Base-by-base conservation (phyloP, 2,888 invertebrate species). In the Leptinotarsa haldemani region DNA sequence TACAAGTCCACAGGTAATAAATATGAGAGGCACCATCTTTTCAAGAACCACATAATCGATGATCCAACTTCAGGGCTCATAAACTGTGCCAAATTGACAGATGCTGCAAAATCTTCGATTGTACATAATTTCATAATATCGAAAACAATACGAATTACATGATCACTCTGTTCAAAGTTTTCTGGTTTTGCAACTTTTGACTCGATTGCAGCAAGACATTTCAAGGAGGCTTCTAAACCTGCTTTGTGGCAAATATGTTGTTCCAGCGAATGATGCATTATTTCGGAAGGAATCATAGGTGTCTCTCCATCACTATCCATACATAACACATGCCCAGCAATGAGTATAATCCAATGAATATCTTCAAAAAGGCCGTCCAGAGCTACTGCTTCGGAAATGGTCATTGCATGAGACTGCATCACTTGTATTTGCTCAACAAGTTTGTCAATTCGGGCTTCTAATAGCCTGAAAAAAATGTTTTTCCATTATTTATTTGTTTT, bases 261-360 rank as follows among this genome's bases (percentile, higher is more conserved):
- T 69, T 88, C 85, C 67, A 90, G 88, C 70, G 92, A 91, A 53
- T 75, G 74, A 69, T 75, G 74, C 88, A 92, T 92, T 58, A 94
- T 89, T 84, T 92, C 91, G 0, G 89, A 84, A 1, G 94, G 94
- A 78, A 94, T 92, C 80, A 92, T 86, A 3, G 92, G 90, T 0
- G 90, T 89, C 85, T 94, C 93, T 0, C 93, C 93, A 58, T 91
- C 91, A 71, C 90, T 89, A 75, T 93, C 92, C 88, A 92, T 91
- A 68, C 92, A 91, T 65, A 94, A 85, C 3, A 92, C 89, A 83
- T 92, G 91, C 80, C 94, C 95, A 64, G 90, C 88, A 69, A 97
- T 92, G 82, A 97, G 90, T 40, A 97, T 88, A 46, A 95, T 90
- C 97, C 97, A 97, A 86, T 97, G 96, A 25, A 97, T 87, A 87